Evolutionary conservation across 2,888 invertebrate species (phyloP).

Genomic region (Tetropium fuscum): DNA sequence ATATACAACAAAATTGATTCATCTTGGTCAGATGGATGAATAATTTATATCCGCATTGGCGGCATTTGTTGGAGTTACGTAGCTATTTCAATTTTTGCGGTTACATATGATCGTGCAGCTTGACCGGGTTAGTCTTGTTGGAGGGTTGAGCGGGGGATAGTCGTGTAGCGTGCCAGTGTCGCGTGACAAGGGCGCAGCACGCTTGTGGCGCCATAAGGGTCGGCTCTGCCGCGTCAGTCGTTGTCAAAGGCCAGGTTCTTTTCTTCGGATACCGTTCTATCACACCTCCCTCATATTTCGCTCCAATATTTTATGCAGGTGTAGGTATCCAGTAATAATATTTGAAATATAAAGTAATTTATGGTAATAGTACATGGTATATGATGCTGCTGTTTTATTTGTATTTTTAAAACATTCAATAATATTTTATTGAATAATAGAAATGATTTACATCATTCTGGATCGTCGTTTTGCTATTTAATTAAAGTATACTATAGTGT

Average conservation of each 20-base stretch:
- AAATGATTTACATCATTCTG: no score
- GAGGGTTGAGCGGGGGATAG: conserved; percentile 17
- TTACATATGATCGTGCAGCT: conserved; percentile 9
- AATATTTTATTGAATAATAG: no score
- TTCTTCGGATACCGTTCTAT: conserved; percentile 29
- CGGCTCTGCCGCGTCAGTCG: conserved; percentile 22
- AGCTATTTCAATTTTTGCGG: conserved; percentile 16
- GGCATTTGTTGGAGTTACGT: no score
- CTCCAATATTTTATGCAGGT: conserved; percentile 28
- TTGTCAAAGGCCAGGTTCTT: conserved; percentile 32
- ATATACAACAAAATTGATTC: no score
- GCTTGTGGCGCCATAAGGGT: conserved; percentile 54
- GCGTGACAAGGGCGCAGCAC: conserved; percentile 55
- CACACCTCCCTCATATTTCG: conserved; percentile 16
- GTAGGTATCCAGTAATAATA: neutral
- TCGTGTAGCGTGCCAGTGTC: conserved; percentile 46
- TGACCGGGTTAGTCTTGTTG: conserved; percentile 27
- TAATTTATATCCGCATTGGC: no score
- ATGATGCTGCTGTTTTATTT: neutral
- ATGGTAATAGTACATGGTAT: no score
- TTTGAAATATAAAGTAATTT: neutral
- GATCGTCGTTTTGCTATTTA: no score
- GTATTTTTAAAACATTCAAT: conserved; percentile 1
- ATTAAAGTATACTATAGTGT: no score
- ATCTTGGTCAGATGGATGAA: no score